Evolutionary conservation across 2,797 vertebrate genomes (phyloP).

Genomic region (Dicrostonyx torquatus): DNA sequence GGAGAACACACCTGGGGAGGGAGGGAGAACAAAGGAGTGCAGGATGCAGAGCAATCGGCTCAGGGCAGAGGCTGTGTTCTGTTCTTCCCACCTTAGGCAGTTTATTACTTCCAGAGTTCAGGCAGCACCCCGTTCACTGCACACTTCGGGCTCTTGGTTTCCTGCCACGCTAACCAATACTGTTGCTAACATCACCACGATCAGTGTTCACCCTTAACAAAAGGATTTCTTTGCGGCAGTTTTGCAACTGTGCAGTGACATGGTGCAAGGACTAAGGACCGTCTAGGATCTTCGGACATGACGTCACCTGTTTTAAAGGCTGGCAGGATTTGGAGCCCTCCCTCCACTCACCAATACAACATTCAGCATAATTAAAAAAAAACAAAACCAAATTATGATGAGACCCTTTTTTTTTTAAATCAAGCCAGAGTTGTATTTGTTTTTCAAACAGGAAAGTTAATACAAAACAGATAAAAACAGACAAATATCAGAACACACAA

Average conservation of each 20-base stretch:
- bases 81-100: background rate
- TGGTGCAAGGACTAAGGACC: background rate
- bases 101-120: background rate
- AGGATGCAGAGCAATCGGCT: background rate
- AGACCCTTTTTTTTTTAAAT: slow-evolving; percentile 69
- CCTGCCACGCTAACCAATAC: background rate
- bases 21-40: background rate
- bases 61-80: background rate
- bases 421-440: slow-evolving; percentile 87
- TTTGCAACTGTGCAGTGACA: background rate
- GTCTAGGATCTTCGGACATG: background rate
- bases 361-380: background rate
- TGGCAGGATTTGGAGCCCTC: no score
- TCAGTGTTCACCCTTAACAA: background rate
- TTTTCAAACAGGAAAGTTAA: slow-evolving; percentile 87
- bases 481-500: slow-evolving; percentile 86
- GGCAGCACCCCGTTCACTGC: background rate
- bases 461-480: slow-evolving; percentile 87
- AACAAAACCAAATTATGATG: slow-evolving; percentile 15
- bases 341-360: background rate
- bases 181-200: background rate
- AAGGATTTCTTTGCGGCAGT: background rate
- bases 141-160: background rate
- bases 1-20: background rate
- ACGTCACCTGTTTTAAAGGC: background rate